phyloP scores from a whole-genome alignment of 2,797 vertebrate genomes.

The Hephaestus fuliginosus region DNA sequence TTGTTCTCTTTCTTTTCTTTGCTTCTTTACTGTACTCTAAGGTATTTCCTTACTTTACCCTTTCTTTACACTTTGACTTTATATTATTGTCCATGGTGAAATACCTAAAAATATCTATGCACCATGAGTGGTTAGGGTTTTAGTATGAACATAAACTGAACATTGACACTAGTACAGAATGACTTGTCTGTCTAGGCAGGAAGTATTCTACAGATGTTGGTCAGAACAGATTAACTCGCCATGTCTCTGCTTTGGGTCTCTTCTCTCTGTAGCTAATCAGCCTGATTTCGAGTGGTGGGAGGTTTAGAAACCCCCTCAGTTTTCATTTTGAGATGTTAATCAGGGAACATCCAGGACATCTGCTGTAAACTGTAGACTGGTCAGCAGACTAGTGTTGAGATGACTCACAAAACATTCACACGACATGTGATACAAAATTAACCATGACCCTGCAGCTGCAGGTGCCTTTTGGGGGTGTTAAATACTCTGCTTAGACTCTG shows the following conservation, averaged over 20 bases:
- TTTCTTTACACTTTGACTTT: background rate
- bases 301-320: background rate
- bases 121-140: background rate
- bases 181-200: too few species aligned
- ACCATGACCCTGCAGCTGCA: background rate
- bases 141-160: background rate
- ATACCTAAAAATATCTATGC: too few species aligned
- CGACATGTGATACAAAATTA: background rate
- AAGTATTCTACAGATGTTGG: too few species aligned
- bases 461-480: too few species aligned
- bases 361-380: background rate
- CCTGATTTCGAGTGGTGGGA: background rate
- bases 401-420: background rate
- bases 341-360: too few species aligned
- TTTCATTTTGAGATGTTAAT: background rate
- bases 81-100: background rate
- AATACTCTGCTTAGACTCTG: too few species aligned
- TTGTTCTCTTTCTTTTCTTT: too few species aligned
- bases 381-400: background rate
- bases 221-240: too few species aligned
- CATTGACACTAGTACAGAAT: background rate
- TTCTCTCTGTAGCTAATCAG: background rate
- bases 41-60: too few species aligned
- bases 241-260: too few species aligned
- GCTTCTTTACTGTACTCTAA: too few species aligned